Evolutionary conservation across 2,113 vertebrate genomes (phyloP).

Genomic region (Geococcyx californianus): DNA sequence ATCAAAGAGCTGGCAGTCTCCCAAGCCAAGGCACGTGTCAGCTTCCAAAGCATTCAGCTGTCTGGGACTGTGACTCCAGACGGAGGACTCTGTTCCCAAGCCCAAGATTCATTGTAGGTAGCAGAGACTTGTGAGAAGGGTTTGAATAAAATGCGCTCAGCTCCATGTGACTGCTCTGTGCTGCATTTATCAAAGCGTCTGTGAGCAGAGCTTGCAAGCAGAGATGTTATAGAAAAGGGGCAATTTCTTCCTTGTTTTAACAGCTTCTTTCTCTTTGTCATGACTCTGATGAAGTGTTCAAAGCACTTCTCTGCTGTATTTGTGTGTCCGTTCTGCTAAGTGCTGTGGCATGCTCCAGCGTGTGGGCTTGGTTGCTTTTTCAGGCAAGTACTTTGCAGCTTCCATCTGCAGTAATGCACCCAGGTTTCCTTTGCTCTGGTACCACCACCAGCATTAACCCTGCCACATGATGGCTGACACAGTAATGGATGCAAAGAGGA

Average conservation of each 20-base stretch:
- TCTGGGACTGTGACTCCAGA: constrained; percentile 26
- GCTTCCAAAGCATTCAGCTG: constrained; percentile 49
- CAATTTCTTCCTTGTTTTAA: background rate
- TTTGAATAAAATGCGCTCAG: background rate
- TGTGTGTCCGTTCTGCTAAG: background rate
- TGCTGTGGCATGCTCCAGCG: background rate
- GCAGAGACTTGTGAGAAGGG: background rate
- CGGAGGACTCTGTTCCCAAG: constrained; percentile 34
- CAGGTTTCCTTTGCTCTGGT: background rate
- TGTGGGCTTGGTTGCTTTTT: constrained; percentile 4
- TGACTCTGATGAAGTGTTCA: background rate
- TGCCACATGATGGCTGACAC: background rate
- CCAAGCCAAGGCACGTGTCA: constrained; percentile 10
- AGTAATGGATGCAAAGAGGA: background rate
- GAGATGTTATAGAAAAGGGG: background rate
- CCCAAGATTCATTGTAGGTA: constrained; percentile 1
- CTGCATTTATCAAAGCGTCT: background rate
- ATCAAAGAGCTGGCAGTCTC: constrained; percentile 47
- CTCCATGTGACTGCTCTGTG: background rate
- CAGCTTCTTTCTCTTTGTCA: background rate
- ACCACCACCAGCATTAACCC: background rate
- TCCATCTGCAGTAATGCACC: background rate
- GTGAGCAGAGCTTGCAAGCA: background rate
- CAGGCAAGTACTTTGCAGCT: background rate
- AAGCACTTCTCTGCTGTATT: background rate